These are phyloP conservation scores for Fissipunctia ypsillon DNA, from an alignment of 2,888 invertebrate species.

Conservation along the genomic window DNA sequence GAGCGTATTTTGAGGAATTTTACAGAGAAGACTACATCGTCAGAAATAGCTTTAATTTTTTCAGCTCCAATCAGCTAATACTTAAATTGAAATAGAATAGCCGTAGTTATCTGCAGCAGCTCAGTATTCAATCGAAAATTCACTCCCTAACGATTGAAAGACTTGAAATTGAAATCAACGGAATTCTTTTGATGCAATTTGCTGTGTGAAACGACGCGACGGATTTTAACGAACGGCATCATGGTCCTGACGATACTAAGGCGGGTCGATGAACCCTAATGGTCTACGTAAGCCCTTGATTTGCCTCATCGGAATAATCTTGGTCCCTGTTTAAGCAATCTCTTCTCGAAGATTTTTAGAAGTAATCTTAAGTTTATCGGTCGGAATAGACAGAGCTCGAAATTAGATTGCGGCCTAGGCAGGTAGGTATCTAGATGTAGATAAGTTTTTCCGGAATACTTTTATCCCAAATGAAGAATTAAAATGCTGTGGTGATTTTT, in stretches of 20 bases:
- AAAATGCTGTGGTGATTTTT: too few species aligned
- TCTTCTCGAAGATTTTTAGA: slow-evolving; percentile 35
- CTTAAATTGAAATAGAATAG: slow-evolving; percentile 52
- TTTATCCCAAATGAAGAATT: background rate
- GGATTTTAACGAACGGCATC: slow-evolving; percentile 68
- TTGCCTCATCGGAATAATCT: slow-evolving; percentile 57
- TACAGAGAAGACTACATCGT: background rate
- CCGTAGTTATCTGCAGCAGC: slow-evolving; percentile 45
- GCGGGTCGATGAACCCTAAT: slow-evolving; percentile 55
- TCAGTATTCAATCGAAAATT: slow-evolving; percentile 57
- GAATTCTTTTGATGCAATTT: slow-evolving; percentile 68
- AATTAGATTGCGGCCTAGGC: slow-evolving; percentile 42
- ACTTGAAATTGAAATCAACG: slow-evolving; percentile 55
- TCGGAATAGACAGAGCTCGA: slow-evolving; percentile 37
- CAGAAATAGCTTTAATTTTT: background rate
- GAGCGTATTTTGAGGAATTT: background rate
- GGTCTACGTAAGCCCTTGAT: slow-evolving; percentile 39
- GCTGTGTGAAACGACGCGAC: slow-evolving; percentile 65
- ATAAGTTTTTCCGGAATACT: slow-evolving; percentile 14
- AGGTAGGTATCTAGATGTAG: slow-evolving; percentile 1
- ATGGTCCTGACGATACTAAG: slow-evolving; percentile 41
- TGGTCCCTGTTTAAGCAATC: slow-evolving; percentile 51
- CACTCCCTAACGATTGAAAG: slow-evolving; percentile 53
- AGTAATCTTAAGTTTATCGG: slow-evolving; percentile 48
- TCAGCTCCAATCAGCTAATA: slow-evolving; percentile 28